A percentile compares a stretch with the other conserved stretches of the same genome.
These are phyloP conservation scores for Sebastes diaconus DNA, from an alignment of 2,797 vertebrate species.

Conservation along the genomic window DNA sequence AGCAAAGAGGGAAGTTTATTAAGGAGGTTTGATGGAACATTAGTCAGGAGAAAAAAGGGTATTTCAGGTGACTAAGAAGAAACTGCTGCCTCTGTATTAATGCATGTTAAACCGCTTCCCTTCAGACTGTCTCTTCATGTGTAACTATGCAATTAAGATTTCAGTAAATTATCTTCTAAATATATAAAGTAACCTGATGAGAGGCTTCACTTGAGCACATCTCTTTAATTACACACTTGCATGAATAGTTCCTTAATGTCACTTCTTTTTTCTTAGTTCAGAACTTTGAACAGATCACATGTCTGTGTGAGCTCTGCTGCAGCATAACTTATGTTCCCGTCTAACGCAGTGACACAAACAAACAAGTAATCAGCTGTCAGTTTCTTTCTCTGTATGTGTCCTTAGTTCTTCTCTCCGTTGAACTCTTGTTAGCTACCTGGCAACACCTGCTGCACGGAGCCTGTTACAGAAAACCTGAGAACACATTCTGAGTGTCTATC, in stretches of 20 bases:
- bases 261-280: not conserved
- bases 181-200: conserved; percentile 34
- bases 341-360: conserved; percentile 24
- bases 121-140: conserved; percentile 9
- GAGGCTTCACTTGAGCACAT: conserved; percentile 17
- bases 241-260: conserved; percentile 32
- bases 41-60: not conserved
- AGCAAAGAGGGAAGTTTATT: not conserved
- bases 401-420: not conserved
- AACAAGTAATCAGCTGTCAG: conserved; percentile 48
- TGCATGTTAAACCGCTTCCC: not conserved
- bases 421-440: conserved; percentile 35
- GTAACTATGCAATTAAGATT: conserved; percentile 15
- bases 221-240: conserved; percentile 42
- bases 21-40: not conserved
- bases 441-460: conserved; percentile 35
- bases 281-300: not conserved
- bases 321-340: not conserved
- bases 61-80: not conserved
- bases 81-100: not conserved
- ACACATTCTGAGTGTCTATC: conserved; percentile 17
- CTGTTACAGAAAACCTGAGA: conserved; percentile 46
- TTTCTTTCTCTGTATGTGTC: not conserved
- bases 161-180: conserved; percentile 19
- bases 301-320: not conserved